Base-by-base conservation (phyloP, 2,113 vertebrate species). In the Neolamprologus brichardi region DNA sequence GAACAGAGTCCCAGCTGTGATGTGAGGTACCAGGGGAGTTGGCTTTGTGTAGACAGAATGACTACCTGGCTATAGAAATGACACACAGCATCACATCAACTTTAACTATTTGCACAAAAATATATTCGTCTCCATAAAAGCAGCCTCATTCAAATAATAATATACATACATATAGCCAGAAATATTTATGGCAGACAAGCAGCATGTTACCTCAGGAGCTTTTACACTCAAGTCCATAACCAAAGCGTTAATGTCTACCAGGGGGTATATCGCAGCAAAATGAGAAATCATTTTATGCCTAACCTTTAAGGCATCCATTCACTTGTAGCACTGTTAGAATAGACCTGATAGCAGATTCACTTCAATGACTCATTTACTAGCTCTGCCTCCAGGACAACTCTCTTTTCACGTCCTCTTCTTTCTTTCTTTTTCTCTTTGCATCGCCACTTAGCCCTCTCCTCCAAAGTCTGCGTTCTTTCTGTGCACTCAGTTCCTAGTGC, bases 221-320 rank as follows among this genome's bases (percentile, higher is more conserved):
- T 94, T 94, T 90, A 88, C 84, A 89, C 88, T 93, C 77, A 78
- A 91, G 93, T 95, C 94, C 92, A 95, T 94, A 95, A 94, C 92
- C 86, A 90, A 93, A 91, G 88, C 90, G 88, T 92, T 94, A 93
- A 95, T 95, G 94, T 92, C 92, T 90, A 90, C 90, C 94, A 92
- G 41, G 85, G 95, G 94, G 93, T 87, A 90, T 87, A 90, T 87
- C 37, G 41, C 70, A 90, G 91, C 86, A 91, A 91, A 93, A 94
- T 93, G 91, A 93, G 91, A 90, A 94, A 93, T 95, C 84, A 89
- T 94, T 94, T 93, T 91, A 93, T 92, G 91, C 87, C 87, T 90
- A 92, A 94, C 92, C 94, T 95, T 93, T 89, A 88, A 93, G 93
- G 94, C 93, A 91, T 92, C 86, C 86, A 92, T 94, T 95, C 90